Evolutionary conservation across 2,113 vertebrate species (phyloP).

Genomic region (Cyphomyrus discorhynchus): DNA sequence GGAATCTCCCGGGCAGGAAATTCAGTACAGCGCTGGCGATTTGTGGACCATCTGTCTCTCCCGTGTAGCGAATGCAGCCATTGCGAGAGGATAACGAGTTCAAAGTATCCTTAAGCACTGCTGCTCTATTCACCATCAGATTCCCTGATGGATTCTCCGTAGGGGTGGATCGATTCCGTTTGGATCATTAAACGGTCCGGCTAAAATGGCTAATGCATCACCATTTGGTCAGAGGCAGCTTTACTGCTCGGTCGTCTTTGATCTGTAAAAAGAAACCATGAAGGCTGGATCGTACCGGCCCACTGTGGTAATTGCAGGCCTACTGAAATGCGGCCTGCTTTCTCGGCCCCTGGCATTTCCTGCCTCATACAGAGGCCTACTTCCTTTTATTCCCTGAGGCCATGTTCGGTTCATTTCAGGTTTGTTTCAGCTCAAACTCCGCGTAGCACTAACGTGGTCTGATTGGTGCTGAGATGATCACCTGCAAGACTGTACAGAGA

Average conservation of each 20-base stretch:
- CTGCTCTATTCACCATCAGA: neutral
- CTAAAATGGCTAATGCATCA: neutral
- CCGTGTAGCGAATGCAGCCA: neutral
- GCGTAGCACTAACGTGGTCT: neutral
- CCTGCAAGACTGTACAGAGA: neutral
- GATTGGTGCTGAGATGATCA: neutral
- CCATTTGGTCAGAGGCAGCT: neutral
- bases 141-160: neutral
- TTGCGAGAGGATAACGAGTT: neutral
- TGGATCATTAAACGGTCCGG: neutral
- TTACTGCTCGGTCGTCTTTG: neutral
- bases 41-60: neutral
- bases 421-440: neutral
- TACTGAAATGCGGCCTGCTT: neutral
- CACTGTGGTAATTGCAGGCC: neutral
- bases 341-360: neutral
- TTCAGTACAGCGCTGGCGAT: neutral
- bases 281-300: neutral
- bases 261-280: neutral
- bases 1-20: neutral
- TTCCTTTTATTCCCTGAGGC: neutral
- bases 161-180: neutral
- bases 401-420: neutral
- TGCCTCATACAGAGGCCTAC: neutral
- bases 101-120: neutral